These are phyloP conservation scores for Hoplodrina blanda DNA, from an alignment of 2,888 invertebrate genomes.

Conservation along the genomic window DNA sequence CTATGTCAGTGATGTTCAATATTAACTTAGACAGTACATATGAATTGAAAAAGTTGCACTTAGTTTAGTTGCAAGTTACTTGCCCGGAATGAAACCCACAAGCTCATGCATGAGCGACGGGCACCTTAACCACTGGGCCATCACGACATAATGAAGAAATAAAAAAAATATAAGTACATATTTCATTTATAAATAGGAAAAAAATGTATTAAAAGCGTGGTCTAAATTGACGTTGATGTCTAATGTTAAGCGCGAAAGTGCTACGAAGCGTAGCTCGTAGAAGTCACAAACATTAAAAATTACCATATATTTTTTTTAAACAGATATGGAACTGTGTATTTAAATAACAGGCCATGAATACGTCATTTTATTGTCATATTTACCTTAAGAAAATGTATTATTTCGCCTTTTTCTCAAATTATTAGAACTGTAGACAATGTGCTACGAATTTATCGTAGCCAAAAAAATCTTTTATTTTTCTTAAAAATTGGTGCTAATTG, in stretches of 20 bases:
- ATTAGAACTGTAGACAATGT: background rate
- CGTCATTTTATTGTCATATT: background rate
- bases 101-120: too few relatives aligned
- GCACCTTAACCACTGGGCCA: too few relatives aligned
- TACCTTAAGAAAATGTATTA: background rate
- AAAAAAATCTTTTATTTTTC: background rate
- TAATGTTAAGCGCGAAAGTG: constrained; percentile 39
- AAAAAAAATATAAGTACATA: too few relatives aligned
- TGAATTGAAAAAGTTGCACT: too few relatives aligned
- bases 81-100: too few relatives aligned
- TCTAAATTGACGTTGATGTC: constrained; percentile 55
- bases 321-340: background rate
- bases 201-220: too few relatives aligned
- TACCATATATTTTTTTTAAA: background rate
- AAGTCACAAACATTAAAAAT: background rate
- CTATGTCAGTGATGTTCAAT: too few relatives aligned
- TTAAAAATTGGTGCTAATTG: background rate
- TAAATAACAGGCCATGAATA: background rate
- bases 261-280: constrained; percentile 55
- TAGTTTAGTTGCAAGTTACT: too few relatives aligned
- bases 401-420: background rate
- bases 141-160: too few relatives aligned
- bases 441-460: constrained; percentile 1
- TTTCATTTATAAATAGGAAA: too few relatives aligned
- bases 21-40: too few relatives aligned